Percentiles rank a stretch among this genome's conserved stretches.
Conservation (phyloP, 2,113 vertebrate species). For the Sula dactylatra region DNA sequence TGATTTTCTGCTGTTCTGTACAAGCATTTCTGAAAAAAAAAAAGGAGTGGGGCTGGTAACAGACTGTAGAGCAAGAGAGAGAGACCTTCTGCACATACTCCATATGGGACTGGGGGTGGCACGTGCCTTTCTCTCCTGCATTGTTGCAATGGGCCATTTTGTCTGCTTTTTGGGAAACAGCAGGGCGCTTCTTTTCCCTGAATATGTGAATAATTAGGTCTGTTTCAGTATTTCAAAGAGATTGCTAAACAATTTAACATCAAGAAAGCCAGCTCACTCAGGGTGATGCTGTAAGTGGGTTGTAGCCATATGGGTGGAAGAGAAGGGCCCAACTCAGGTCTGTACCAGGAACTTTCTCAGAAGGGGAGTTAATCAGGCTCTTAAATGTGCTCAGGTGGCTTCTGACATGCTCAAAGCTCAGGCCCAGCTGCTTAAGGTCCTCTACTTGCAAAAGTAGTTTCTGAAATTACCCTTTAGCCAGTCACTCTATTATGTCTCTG, state of each 20-base stretch:
- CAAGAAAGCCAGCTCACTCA: not conserved
- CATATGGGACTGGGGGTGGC: not conserved
- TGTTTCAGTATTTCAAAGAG: not conserved
- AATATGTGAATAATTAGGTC: not conserved
- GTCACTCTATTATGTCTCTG: fast-evolving
- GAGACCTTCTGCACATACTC: not conserved
- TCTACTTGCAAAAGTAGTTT: not conserved
- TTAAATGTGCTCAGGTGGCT: not conserved
- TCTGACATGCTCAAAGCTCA: not conserved
- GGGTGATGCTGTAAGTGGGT: not conserved
- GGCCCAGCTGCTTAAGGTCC: not conserved
- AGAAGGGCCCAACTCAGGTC: not conserved
- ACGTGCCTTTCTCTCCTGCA: not conserved
- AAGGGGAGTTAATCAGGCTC: not conserved
- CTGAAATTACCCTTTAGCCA: not conserved
- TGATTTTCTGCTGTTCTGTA: not conserved
- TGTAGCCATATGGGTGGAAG: not conserved
- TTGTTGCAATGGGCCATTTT: not conserved
- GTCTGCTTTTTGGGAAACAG: not conserved
- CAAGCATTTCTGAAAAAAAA: not conserved
- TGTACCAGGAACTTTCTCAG: not conserved
- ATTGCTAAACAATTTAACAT: not conserved
- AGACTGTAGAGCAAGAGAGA: not conserved
- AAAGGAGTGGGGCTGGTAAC: not conserved
- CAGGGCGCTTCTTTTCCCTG: not conserved